These are phyloP conservation scores for Lepidostoma basale DNA, from an alignment of 1,140 invertebrate genomes.

Conservation along the genomic window DNA sequence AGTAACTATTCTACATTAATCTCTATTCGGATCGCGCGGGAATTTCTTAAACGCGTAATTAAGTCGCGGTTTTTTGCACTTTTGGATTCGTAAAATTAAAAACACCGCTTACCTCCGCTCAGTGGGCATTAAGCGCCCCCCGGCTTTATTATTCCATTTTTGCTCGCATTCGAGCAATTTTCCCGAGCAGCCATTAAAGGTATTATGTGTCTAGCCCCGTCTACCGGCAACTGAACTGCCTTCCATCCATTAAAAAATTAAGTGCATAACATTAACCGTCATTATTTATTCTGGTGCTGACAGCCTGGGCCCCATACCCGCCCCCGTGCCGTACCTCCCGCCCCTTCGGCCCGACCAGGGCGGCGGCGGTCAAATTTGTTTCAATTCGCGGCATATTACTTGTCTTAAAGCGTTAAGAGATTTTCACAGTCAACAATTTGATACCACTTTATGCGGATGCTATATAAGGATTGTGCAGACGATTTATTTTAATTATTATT, in stretches of 20 bases:
- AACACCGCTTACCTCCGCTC: conserved; percentile 21
- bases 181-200: conserved; percentile 36
- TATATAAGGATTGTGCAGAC: too few species aligned
- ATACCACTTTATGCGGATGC: too few species aligned
- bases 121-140: conserved; percentile 37
- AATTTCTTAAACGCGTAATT: too few species aligned
- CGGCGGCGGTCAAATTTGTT: too few species aligned
- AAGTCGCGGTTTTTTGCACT: too few species aligned
- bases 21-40: too few species aligned
- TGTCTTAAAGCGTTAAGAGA: too few species aligned
- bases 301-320: neutral
- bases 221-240: conserved; percentile 30
- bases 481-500: too few species aligned
- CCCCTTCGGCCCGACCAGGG: too few species aligned
- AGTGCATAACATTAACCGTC: conserved; percentile 44
- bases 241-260: conserved; percentile 45
- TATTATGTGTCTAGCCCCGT: conserved; percentile 28
- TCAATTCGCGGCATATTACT: too few species aligned
- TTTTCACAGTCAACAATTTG: too few species aligned
- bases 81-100: conserved; percentile 34
- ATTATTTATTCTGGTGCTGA: conserved; percentile 25
- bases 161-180: conserved; percentile 38
- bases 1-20: too few species aligned
- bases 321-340: neutral
- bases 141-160: conserved; percentile 28